Evolutionary conservation across 2,888 invertebrate species (phyloP).

Genomic region (Pandemis corylana): DNA sequence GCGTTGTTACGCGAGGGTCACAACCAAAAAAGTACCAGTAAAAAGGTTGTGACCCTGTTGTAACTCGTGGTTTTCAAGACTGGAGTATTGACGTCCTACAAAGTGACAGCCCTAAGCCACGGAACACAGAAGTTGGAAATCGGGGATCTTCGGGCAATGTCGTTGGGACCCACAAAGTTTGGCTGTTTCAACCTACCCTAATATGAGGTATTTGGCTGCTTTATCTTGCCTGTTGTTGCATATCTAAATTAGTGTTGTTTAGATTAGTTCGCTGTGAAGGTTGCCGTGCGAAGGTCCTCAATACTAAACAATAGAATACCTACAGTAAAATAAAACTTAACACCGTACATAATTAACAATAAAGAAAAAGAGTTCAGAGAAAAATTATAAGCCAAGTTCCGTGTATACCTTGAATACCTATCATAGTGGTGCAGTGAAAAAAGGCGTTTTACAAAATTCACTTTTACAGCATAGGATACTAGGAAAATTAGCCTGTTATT

Average conservation of each 20-base stretch:
- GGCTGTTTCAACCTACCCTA: slow-evolving; percentile 24
- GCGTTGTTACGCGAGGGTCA: too few species aligned
- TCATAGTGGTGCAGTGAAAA: too few species aligned
- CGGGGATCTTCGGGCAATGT: slow-evolving; percentile 33
- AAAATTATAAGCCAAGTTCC: too few species aligned
- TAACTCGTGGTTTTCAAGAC: neutral
- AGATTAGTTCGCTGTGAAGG: slow-evolving; percentile 33
- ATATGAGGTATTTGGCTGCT: slow-evolving; percentile 37
- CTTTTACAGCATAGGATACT: too few species aligned
- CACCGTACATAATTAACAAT: too few species aligned
- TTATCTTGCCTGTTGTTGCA: slow-evolving; percentile 35
- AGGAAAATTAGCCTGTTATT: too few species aligned
- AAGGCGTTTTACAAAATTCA: too few species aligned
- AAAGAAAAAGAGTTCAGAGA: too few species aligned
- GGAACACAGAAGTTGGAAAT: slow-evolving; percentile 33
- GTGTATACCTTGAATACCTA: too few species aligned
- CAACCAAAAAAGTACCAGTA: too few species aligned
- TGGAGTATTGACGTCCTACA: neutral
- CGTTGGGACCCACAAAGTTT: slow-evolving; percentile 32
- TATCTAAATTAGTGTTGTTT: slow-evolving; percentile 41
- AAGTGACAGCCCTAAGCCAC: slow-evolving; percentile 26
- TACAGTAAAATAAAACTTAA: too few species aligned
- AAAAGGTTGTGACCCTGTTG: neutral
- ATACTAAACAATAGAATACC: too few species aligned
- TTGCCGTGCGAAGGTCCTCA: neutral